These are phyloP conservation scores for Rhorus exstirpatorius DNA, from an alignment of 2,888 invertebrate species.

Conservation along the genomic window DNA sequence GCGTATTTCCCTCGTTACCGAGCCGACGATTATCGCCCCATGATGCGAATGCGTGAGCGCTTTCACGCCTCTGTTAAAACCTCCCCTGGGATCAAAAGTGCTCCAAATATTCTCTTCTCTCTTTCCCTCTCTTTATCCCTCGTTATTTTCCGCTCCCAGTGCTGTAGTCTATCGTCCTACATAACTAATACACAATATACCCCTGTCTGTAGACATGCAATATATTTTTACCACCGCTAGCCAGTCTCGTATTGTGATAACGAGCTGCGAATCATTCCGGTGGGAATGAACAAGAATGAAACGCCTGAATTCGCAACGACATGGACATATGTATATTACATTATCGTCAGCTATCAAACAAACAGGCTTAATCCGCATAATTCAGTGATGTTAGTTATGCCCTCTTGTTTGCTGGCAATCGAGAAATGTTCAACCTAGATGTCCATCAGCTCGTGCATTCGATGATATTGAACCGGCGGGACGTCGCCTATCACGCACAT, in stretches of 20 bases:
- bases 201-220: not conserved
- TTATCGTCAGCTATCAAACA: not conserved
- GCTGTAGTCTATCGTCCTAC: slow-evolving; percentile 18
- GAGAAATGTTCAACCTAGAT: not conserved
- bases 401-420: not conserved
- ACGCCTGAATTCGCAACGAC: slow-evolving; percentile 31
- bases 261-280: slow-evolving; percentile 47
- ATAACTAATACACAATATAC: slow-evolving; percentile 25
- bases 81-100: slow-evolving; percentile 57
- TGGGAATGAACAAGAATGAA: slow-evolving; percentile 50
- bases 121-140: slow-evolving; percentile 6
- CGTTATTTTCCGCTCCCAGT: slow-evolving; percentile 13
- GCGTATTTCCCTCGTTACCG: slow-evolving; percentile 72
- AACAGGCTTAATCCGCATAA: not conserved
- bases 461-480: slow-evolving; percentile 32
- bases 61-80: slow-evolving; percentile 73
- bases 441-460: not conserved
- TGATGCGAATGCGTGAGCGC: slow-evolving; percentile 77
- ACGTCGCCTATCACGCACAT: slow-evolving; percentile 9
- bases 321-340: slow-evolving; percentile 1
- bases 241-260: slow-evolving; percentile 36
- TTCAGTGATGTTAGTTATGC: not conserved
- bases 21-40: slow-evolving; percentile 81
- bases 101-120: slow-evolving; percentile 14
- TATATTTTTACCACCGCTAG: slow-evolving; percentile 33